Base-by-base conservation (phyloP, 2,113 vertebrate genomes). In the Gallinago media region DNA sequence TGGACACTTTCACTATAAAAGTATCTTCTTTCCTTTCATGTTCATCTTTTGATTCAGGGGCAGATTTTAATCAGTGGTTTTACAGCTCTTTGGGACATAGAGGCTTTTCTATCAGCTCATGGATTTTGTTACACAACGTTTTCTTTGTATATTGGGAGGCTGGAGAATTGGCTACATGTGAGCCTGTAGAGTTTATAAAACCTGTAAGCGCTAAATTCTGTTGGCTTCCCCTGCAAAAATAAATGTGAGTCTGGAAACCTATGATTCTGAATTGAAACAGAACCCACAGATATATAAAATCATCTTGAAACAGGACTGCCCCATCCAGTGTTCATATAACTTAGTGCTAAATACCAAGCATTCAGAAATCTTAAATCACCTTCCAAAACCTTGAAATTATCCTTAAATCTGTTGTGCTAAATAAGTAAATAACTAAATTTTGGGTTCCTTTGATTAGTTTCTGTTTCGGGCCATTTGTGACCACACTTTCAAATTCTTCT, bases 101-200 rank as follows among this genome's bases (percentile, higher is more conserved):
- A 66, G 38, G 29, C 25, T 82, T 89, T 96, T 95, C 66, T 94
- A 87, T 81, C 91, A 91, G 61, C n/a, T 82, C 49, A 9, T n/a
- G 71, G 85, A 85, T 97, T 95, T 88, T 96, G 62, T 89, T 90
- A 73, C 58, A 95, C 88, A 94, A 88, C 85, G 96, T 94, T 96
- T 95, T 94, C 96, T 97, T 94, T 96, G 82, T 96, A 38, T 19
- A 16, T 67, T 83, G 67, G 62, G 76, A 95, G 50, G 36, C 50
- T 80, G 42, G 59, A 92, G 85, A 93, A 88, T 90, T 95, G 82
- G 82, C 89, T 94, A 34, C 31, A 55, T 88, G 65, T 13, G 11
- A 92, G 71, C 22, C 66, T 54, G 62, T 42, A 56, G 58, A 79
- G 59, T 94, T 96, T 88, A 90, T 71, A 94, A 94, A 96, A 88